Conservation (phyloP, 2,888 invertebrate species). For the Eupithecia subfuscata region DNA sequence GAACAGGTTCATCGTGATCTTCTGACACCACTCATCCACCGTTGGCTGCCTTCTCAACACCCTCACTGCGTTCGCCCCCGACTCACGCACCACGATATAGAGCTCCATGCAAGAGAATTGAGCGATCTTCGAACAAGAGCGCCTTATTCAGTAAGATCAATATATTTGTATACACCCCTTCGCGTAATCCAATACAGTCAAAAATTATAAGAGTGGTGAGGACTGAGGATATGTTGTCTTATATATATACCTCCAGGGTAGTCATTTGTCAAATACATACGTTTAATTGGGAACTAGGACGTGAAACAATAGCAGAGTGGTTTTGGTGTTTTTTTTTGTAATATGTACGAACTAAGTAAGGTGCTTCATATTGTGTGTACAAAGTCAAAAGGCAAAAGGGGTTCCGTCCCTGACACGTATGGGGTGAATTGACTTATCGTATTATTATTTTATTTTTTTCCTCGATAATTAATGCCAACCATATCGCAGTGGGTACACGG, state of each 20-base stretch:
- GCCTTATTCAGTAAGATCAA: slow-evolving; percentile 53
- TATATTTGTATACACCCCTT: neutral
- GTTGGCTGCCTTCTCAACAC: slow-evolving; percentile 77
- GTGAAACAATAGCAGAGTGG: neutral
- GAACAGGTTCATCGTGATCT: slow-evolving; percentile 83
- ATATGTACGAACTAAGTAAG: no score
- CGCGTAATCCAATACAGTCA: neutral
- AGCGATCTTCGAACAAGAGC: slow-evolving; percentile 54
- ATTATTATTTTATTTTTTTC: no score
- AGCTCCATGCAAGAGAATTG: slow-evolving; percentile 65
- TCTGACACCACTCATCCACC: slow-evolving; percentile 85
- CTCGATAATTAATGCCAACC: no score
- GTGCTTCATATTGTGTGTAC: neutral
- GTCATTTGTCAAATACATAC: neutral
- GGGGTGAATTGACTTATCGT: no score
- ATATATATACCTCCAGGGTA: neutral
- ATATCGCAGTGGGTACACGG: no score
- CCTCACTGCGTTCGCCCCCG: slow-evolving; percentile 69
- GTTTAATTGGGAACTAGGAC: neutral
- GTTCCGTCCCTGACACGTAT: no score
- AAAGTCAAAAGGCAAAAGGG: neutral
- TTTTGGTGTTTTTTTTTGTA: neutral
- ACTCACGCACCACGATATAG: slow-evolving; percentile 69
- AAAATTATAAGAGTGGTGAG: neutral
- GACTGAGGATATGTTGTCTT: neutral